Evolutionary conservation across 1,140 invertebrate species (phyloP).

Genomic region (Drosophila fuyamai): DNA sequence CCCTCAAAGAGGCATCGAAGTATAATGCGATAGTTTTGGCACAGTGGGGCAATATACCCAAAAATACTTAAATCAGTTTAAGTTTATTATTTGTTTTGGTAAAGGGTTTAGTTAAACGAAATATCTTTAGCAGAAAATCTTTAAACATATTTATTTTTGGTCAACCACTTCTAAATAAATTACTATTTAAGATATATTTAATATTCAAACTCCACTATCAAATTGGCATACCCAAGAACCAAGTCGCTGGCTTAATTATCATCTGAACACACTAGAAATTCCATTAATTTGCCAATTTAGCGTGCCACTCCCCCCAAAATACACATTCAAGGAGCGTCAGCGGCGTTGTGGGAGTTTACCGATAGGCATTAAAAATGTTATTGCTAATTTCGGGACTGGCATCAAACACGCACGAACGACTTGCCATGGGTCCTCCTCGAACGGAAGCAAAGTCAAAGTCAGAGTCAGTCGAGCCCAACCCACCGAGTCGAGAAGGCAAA

Average conservation of each 20-base stretch:
- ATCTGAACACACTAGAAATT: constrained; percentile 13
- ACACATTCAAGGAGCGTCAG: constrained; percentile 11
- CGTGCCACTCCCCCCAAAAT: constrained; percentile 5
- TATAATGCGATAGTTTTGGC: constrained; percentile 2
- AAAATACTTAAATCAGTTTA: no score
- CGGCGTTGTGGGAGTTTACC: constrained; percentile 29
- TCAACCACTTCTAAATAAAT: background rate
- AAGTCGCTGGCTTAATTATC: constrained; percentile 11
- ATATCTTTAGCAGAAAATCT: no score
- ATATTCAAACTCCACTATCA: background rate
- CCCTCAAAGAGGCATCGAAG: constrained; percentile 62
- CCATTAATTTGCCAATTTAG: constrained; percentile 33
- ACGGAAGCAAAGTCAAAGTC: constrained; percentile 6
- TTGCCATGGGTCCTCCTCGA: constrained; percentile 12
- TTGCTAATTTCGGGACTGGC: constrained; percentile 73
- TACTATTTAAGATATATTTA: background rate
- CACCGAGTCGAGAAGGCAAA: constrained; percentile 22
- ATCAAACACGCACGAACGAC: constrained; percentile 74
- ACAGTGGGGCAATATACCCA: background rate
- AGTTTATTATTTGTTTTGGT: no score
- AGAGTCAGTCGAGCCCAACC: constrained; percentile 11
- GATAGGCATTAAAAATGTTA: constrained; percentile 73
- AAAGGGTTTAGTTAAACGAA: no score
- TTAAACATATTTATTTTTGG: no score
- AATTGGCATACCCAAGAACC: background rate